phyloP scores from a whole-genome alignment of 2,888 invertebrate genomes.

The Meliscaeva auricollis region DNA sequence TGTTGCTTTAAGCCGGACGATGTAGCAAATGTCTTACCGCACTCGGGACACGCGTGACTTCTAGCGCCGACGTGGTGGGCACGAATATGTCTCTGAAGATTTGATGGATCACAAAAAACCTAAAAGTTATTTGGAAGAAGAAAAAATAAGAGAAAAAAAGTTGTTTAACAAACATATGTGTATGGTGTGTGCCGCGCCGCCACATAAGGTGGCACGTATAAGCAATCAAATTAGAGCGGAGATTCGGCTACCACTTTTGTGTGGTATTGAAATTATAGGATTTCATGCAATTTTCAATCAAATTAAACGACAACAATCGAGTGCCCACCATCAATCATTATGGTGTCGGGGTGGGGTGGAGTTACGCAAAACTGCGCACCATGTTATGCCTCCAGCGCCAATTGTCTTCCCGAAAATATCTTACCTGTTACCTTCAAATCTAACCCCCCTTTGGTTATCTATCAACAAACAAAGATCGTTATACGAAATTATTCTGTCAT shows the following conservation, averaged over 20 bases:
- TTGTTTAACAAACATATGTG: constrained; percentile 50
- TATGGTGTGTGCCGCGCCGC: neutral
- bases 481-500: constrained; percentile 55
- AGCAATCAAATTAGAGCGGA: constrained; percentile 69
- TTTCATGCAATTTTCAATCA: constrained; percentile 76
- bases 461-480: constrained; percentile 62
- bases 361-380: constrained; percentile 72
- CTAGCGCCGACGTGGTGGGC: constrained; percentile 97
- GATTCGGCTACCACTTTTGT: constrained; percentile 77
- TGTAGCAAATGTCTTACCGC: constrained; percentile 99
- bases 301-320: constrained; percentile 70
- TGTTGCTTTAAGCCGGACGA: constrained; percentile 99
- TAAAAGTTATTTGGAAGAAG: constrained; percentile 84
- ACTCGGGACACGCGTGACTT: constrained; percentile 98
- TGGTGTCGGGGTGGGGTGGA: constrained; percentile 23
- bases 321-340: constrained; percentile 71
- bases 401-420: constrained; percentile 57
- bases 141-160: constrained; percentile 39
- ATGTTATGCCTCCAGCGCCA: constrained; percentile 53
- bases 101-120: constrained; percentile 98
- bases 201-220: constrained; percentile 55
- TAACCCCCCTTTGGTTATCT: neutral
- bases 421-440: constrained; percentile 26
- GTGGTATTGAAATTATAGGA: constrained; percentile 54
- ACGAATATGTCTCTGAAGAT: constrained; percentile 98